These are phyloP conservation scores for Pseudobourletiella spinata DNA, from an alignment of 1,140 invertebrate species.

Conservation along the genomic window DNA sequence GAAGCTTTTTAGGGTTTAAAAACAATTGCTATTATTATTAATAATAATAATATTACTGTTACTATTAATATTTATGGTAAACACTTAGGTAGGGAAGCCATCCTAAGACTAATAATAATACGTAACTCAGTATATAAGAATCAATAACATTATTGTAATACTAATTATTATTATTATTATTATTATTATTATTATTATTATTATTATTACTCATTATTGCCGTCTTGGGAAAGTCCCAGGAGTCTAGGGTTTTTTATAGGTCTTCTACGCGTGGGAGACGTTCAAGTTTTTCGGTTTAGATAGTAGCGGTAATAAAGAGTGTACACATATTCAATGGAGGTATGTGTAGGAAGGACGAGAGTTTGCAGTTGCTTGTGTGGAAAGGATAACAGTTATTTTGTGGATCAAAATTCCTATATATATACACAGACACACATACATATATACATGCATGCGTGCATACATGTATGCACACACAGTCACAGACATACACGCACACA, in stretches of 20 bases:
- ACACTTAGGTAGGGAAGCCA: neutral
- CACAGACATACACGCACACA: neutral
- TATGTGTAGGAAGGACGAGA: no score
- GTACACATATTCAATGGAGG: no score
- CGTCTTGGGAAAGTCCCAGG: no score
- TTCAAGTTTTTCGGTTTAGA: neutral
- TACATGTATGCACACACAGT: neutral
- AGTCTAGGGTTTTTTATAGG: no score
- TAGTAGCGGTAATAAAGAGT: neutral
- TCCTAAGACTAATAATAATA: neutral
- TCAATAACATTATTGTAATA: neutral
- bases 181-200: conserved; percentile 4
- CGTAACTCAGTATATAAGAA: neutral
- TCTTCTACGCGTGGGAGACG: neutral
- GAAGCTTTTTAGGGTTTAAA: neutral
- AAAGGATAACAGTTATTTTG: no score
- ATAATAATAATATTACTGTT: neutral
- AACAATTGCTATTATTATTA: neutral
- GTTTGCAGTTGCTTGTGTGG: no score
- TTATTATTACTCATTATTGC: neutral
- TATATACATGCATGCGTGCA: no score
- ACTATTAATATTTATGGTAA: neutral
- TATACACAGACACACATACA: neutral
- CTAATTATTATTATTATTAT: neutral
- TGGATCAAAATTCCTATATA: neutral